Conservation (phyloP, 2,113 vertebrate species). For the Pseudorectes ferrugineus region DNA sequence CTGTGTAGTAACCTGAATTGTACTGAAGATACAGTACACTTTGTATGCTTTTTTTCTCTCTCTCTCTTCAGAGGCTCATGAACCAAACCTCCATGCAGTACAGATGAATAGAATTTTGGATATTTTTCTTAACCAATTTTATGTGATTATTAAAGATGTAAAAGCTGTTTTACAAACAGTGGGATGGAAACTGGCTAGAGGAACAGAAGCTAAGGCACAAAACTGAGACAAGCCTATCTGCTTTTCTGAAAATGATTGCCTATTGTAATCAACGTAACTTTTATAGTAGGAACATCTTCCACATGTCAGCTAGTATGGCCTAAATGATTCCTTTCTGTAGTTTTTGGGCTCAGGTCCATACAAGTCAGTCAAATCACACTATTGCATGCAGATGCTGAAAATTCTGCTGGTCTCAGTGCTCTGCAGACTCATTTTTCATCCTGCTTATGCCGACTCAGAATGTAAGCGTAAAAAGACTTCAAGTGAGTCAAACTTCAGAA, state of each 20-base stretch:
- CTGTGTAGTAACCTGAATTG: conserved; percentile 26
- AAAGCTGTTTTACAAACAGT: neutral
- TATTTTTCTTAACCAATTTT: neutral
- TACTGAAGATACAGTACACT: conserved; percentile 1
- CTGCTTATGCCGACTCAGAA: neutral
- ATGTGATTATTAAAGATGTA: neutral
- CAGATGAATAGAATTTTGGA: neutral
- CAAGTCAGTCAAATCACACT: neutral
- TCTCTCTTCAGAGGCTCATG: neutral
- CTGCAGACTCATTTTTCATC: neutral
- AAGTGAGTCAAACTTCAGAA: neutral
- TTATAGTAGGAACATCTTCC: neutral
- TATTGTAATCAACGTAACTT: neutral
- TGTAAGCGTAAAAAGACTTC: neutral
- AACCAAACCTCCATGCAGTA: neutral
- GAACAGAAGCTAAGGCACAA: neutral
- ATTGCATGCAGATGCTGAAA: conserved; percentile 19
- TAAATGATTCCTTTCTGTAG: neutral
- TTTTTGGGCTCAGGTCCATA: neutral
- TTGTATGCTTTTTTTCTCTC: neutral
- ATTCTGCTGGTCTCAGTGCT: neutral
- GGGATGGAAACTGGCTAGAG: neutral
- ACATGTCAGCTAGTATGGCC: neutral
- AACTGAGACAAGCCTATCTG: neutral
- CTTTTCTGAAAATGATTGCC: neutral